These are phyloP conservation scores for Noctua janthina DNA, from an alignment of 2,888 invertebrate genomes.

Conservation along the genomic window DNA sequence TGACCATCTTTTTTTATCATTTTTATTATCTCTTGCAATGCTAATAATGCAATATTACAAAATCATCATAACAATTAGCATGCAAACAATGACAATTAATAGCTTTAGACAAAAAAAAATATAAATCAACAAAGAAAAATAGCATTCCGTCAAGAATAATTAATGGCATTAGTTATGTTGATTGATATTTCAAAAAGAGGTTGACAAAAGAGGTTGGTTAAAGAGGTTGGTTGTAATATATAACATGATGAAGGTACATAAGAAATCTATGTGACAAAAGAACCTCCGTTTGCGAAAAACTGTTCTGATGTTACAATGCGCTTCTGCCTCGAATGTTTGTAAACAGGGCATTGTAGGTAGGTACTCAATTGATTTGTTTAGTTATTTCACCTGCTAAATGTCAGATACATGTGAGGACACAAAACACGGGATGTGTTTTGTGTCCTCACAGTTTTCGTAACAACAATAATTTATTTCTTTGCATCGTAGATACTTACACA, in stretches of 20 bases:
- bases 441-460: too few relatives aligned
- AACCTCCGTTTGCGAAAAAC: not conserved
- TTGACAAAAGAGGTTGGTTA: too few relatives aligned
- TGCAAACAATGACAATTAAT: not conserved
- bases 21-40: not conserved
- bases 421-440: too few relatives aligned
- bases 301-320: not conserved
- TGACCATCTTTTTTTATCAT: not conserved
- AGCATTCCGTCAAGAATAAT: not conserved
- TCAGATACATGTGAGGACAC: too few relatives aligned
- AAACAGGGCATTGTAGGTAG: not conserved
- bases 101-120: not conserved
- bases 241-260: not conserved
- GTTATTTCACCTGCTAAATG: not conserved
- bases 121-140: not conserved
- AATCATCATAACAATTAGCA: not conserved
- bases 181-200: slow-evolving; percentile 4
- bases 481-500: too few relatives aligned
- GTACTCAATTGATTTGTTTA: not conserved
- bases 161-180: not conserved
- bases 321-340: not conserved
- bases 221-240: not conserved
- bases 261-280: not conserved
- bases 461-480: too few relatives aligned
- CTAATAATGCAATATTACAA: not conserved